Evolutionary conservation across 2,113 vertebrate species (phyloP), one percentile per base, ranked within the genome.

Genomic region (Sardina pilchardus): DNA sequence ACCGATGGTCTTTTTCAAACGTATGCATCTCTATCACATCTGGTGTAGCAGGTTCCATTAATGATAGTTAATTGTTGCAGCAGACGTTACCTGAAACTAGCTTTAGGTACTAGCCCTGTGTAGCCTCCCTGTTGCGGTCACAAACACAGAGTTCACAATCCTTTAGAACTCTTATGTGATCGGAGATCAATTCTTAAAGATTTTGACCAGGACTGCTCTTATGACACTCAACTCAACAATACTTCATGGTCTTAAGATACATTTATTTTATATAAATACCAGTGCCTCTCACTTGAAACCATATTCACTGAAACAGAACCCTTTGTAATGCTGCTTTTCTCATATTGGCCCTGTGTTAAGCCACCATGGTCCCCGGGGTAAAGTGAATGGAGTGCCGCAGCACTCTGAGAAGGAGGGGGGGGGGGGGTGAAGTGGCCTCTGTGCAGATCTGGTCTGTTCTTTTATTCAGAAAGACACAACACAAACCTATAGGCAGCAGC

Each of bases 391-490:
- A 6, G 63, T 34, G 71, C 71, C 6, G 30, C 26, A 16, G 9
- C 30, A 78, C 14, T 17, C 34, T 6, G 53, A 19, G 63, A 12
- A 30, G 71, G 34, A 4, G 30, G 30, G 19, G 0, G 24, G 56
- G 17, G 56, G 6, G 56, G 71, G 30, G 26, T 30, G n/a, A 9
- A 30, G 6, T 26, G 24, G n/a, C 63, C 63, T 30, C n/a, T 30
- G 6, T 67, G 30, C 5, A 36, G 71, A 30, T 81, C 17, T 82
- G 45, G 85, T 44, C 39, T 82, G 53, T 84, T 63, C 81, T 85
- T 90, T 90, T 87, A 87, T 86, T 87, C 89, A 89, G 81, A 87
- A 81, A 83, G 89, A 86, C 83, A 82, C 90, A 93, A 93, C 92
- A 91, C 84, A 85, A 82, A 39, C 39, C 63, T 80, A 86, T 36